Evolutionary conservation across 2,888 invertebrate species (phyloP).

Genomic region (Synanthedon andrenaeformis): DNA sequence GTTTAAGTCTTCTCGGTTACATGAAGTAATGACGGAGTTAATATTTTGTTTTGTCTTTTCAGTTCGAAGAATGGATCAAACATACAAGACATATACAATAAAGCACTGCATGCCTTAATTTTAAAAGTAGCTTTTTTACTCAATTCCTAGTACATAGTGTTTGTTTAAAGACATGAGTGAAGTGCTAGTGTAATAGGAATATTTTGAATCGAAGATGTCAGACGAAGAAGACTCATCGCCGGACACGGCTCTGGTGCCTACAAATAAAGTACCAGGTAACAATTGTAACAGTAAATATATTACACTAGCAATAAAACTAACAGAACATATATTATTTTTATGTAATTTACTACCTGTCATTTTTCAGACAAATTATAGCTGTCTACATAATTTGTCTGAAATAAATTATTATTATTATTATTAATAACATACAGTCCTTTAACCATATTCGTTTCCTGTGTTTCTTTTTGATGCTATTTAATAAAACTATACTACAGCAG

Average conservation of each 20-base stretch:
- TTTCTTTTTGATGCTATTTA: too few relatives aligned
- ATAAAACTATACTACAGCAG: too few relatives aligned
- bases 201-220: conserved; percentile 34
- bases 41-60: neutral
- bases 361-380: too few relatives aligned
- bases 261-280: conserved; percentile 57
- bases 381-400: too few relatives aligned
- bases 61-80: neutral
- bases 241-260: conserved; percentile 51
- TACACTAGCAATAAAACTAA: too few relatives aligned
- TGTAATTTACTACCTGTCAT: too few relatives aligned
- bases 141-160: conserved; percentile 26
- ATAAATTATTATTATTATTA: too few relatives aligned
- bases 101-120: conserved; percentile 25
- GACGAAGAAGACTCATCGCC: conserved; percentile 63
- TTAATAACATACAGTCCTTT: too few relatives aligned
- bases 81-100: conserved; percentile 12
- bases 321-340: too few relatives aligned
- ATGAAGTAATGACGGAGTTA: too few relatives aligned
- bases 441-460: too few relatives aligned
- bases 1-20: too few relatives aligned
- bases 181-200: conserved; percentile 13
- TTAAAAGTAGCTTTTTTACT: conserved; percentile 28
- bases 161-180: conserved; percentile 29
- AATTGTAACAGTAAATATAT: neutral